Evolutionary conservation across 2,113 vertebrate genomes (phyloP), one percentile per base, ranked within the genome.

Genomic region (Rhizomys pruinosus): DNA sequence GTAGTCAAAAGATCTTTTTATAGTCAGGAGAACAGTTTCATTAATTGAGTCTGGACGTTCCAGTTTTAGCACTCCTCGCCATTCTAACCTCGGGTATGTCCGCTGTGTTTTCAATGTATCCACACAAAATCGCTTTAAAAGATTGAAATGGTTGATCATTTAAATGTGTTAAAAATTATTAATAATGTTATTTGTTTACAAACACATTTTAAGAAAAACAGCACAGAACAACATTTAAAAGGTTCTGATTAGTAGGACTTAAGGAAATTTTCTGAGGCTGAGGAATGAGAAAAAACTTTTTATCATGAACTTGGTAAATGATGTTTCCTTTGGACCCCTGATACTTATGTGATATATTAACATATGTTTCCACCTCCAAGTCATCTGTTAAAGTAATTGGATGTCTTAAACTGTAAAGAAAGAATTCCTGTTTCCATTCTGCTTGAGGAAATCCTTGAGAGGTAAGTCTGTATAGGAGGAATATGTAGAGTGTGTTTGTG

Each of bases 121-220:
- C 47, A 59, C 39, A 39, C 63, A 86, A 96, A 71, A 39, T 72
- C 8, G 3, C 32, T 37, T 92, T 92, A 64, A 93, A 55, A 86
- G 7, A 84, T 47, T 57, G 34, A 77, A 2, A 17, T 13, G 12
- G 34, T 47, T 63, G 47, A 57, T 87, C n/a, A 7, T 92, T 91
- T 74, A 39, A 82, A 63, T 71, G 16, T 29, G 1, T 76, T 94
- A 71, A 89, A 85, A 86, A 82, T 93, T 78, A 88, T 64, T 66
- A 82, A 20, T 84, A 73, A 87, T 63, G 25, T 12, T 64, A 79
- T 57, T 95, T 93, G 37, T 39, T 76, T 84, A 64, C 10, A 84
- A 66, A 47, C 16, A n/a, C 34, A 47, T 91, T 92, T 92, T 87
- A 79, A 73, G 68, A 52, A 69, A 94, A 93, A 68, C 37, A 82